phyloP scores from a whole-genome alignment of 1,140 invertebrate genomes.

The Drosophila hydei region DNA sequence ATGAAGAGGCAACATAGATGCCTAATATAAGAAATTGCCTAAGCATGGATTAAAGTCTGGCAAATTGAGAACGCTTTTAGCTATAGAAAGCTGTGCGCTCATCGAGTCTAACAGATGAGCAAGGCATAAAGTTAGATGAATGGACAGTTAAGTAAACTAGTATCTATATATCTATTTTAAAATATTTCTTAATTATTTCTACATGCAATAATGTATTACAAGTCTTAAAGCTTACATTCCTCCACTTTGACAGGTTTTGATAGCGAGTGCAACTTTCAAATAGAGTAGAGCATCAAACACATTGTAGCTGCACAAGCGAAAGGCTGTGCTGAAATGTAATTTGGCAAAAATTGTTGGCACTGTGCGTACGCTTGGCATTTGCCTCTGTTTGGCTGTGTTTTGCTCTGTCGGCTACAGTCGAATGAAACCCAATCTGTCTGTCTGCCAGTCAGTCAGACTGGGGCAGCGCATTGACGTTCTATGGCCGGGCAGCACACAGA shows the following conservation, averaged over 20 bases:
- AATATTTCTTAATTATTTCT: too few relatives aligned
- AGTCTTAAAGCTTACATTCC: too few relatives aligned
- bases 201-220: too few relatives aligned
- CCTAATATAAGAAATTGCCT: too few relatives aligned
- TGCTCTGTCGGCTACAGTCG: constrained; percentile 61
- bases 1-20: too few relatives aligned
- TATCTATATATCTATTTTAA: too few relatives aligned
- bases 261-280: not conserved
- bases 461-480: constrained; percentile 1
- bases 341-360: constrained; percentile 73
- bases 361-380: constrained; percentile 55
- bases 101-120: too few relatives aligned
- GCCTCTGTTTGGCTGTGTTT: constrained; percentile 20
- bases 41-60: not conserved
- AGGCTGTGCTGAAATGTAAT: constrained; percentile 80
- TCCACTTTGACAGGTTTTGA: too few relatives aligned
- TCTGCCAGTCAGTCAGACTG: constrained; percentile 50
- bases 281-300: constrained; percentile 34
- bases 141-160: too few relatives aligned
- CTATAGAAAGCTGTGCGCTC: not conserved
- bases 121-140: too few relatives aligned
- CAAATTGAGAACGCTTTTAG: not conserved
- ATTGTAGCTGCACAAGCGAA: constrained; percentile 54
- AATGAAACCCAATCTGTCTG: constrained; percentile 80
- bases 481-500: not conserved